Percentiles rank a stretch among this genome's conserved stretches.
These are phyloP conservation scores for Smutsia temminckii DNA, from an alignment of 2,797 vertebrate species.

Conservation along the genomic window DNA sequence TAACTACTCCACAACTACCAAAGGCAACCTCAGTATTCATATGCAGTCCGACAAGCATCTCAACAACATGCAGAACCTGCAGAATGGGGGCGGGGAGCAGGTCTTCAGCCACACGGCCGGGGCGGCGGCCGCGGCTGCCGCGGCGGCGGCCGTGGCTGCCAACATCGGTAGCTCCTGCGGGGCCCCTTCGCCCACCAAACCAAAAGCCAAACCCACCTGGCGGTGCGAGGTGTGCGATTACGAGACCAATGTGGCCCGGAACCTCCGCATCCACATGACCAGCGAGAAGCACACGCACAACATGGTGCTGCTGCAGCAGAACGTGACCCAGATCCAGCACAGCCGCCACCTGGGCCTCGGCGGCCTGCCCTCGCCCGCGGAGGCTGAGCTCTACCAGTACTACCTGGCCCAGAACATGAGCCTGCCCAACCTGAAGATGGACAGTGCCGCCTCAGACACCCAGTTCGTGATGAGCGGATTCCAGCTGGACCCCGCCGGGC, in stretches of 20 bases:
- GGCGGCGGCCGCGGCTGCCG: slow-evolving; percentile 90
- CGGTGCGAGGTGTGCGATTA: slow-evolving; percentile 99
- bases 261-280: slow-evolving; percentile 99
- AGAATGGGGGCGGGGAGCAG: slow-evolving; percentile 97
- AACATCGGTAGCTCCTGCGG: slow-evolving; percentile 93
- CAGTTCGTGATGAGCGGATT: slow-evolving; percentile 97
- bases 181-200: slow-evolving; percentile 97
- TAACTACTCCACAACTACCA: slow-evolving; percentile 99
- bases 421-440: slow-evolving; percentile 95
- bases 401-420: slow-evolving; percentile 99
- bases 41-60: slow-evolving; percentile 99
- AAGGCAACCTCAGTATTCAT: slow-evolving; percentile 99
- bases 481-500: slow-evolving; percentile 92
- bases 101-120: slow-evolving; percentile 94
- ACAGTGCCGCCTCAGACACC: slow-evolving; percentile 91
- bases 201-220: slow-evolving; percentile 99
- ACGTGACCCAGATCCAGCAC: slow-evolving; percentile 97
- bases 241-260: slow-evolving; percentile 98
- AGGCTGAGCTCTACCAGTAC: slow-evolving; percentile 99
- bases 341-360: slow-evolving; percentile 92
- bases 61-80: slow-evolving; percentile 99
- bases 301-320: slow-evolving; percentile 99
- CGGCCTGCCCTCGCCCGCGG: slow-evolving; percentile 94
- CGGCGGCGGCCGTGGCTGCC: slow-evolving; percentile 89
- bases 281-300: slow-evolving; percentile 99